phyloP scores from a whole-genome alignment of 2,113 vertebrate species.

The Eupsittula cactorum region DNA sequence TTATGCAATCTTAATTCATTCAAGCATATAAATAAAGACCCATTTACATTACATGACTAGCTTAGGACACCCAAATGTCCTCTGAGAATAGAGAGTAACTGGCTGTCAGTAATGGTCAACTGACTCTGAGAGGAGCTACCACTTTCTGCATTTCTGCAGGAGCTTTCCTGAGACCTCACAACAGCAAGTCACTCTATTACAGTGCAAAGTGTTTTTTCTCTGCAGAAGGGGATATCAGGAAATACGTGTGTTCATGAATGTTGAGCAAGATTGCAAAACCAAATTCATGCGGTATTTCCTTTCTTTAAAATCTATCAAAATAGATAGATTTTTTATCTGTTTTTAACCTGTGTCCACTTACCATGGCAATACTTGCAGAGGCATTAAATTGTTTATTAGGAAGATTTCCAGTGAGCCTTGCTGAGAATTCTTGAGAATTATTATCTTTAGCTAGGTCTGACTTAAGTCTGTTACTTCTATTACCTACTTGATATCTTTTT shows the following conservation, averaged over 20 bases:
- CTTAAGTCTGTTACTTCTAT: neutral
- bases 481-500: neutral
- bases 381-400: constrained; percentile 4
- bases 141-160: neutral
- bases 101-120: neutral
- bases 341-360: neutral
- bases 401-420: neutral
- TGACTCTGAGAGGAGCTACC: neutral
- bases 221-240: neutral
- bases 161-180: neutral
- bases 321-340: neutral
- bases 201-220: rapidly evolving
- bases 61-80: neutral
- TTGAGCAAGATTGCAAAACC: neutral
- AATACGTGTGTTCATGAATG: neutral
- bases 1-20: neutral
- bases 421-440: neutral
- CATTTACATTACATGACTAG: neutral
- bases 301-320: neutral
- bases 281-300: neutral
- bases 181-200: neutral
- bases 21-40: neutral
- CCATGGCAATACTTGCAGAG: neutral
- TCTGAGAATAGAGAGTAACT: neutral
- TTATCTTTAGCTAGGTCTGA: neutral